These are phyloP conservation scores for Andrena camellia DNA, from an alignment of 2,888 invertebrate species.

Conservation along the genomic window DNA sequence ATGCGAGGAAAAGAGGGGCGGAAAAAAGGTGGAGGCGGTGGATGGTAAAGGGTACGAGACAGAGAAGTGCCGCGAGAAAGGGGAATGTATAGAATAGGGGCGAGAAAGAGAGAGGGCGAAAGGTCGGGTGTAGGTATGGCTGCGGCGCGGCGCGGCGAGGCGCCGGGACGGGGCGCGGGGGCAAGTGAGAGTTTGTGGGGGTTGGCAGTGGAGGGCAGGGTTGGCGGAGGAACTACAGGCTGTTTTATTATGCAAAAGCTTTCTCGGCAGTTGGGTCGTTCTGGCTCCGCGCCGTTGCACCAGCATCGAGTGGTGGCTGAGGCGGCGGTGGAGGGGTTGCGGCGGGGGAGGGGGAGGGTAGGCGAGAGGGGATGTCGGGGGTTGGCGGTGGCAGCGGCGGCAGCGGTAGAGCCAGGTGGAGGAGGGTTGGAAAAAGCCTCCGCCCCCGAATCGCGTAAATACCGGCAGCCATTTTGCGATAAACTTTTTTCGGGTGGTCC, in stretches of 20 bases:
- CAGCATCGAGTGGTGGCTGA: slow-evolving; percentile 67
- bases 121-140: slow-evolving; percentile 63
- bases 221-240: slow-evolving; percentile 77
- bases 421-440: slow-evolving; percentile 75
- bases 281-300: slow-evolving; percentile 79
- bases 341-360: slow-evolving; percentile 65
- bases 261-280: slow-evolving; percentile 84
- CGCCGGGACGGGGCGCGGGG: slow-evolving; percentile 30
- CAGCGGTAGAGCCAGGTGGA: slow-evolving; percentile 69
- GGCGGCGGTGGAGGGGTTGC: slow-evolving; percentile 52
- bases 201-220: slow-evolving; percentile 61
- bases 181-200: slow-evolving; percentile 63
- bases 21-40: slow-evolving; percentile 22
- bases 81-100: slow-evolving; percentile 4
- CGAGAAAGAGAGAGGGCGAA: slow-evolving; percentile 21
- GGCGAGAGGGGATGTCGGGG: slow-evolving; percentile 57
- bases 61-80: slow-evolving; percentile 19
- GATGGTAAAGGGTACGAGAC: slow-evolving; percentile 34
- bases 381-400: slow-evolving; percentile 33
- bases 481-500: slow-evolving; percentile 75
- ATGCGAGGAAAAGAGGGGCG: slow-evolving; percentile 6
- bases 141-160: slow-evolving; percentile 49
- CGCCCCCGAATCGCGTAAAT: slow-evolving; percentile 84
- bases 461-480: slow-evolving; percentile 84
- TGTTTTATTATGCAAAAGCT: slow-evolving; percentile 85